phyloP scores from a whole-genome alignment of 1,140 invertebrate species.

The Pachyrhynchus sulphureomaculatus region DNA sequence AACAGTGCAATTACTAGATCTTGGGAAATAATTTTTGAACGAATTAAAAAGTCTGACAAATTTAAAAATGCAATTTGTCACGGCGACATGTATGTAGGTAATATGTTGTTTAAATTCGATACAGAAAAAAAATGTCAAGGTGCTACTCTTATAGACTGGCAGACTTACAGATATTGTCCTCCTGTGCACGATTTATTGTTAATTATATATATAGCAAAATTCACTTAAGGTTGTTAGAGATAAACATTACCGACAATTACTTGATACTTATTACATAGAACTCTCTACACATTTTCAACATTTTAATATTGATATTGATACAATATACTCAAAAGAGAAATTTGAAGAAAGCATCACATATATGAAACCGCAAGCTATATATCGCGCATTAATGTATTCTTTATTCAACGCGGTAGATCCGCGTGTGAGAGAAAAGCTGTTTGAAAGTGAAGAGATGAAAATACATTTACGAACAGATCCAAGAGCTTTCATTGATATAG shows the following conservation, averaged over 20 bases:
- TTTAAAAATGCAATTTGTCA: slow-evolving; percentile 52
- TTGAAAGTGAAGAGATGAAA: not conserved
- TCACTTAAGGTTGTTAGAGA: slow-evolving; percentile 42
- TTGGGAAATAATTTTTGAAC: not conserved
- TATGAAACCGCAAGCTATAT: slow-evolving; percentile 16
- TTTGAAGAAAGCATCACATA: no score
- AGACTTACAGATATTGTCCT: slow-evolving; percentile 57
- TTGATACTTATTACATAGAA: no score
- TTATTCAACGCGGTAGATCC: not conserved
- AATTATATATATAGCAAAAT: slow-evolving; percentile 50
- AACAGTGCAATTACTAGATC: no score
- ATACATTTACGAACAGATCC: not conserved
- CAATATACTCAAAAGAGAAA: no score
- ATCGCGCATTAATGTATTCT: slow-evolving; percentile 1
- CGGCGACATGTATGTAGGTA: no score
- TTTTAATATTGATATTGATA: slow-evolving; percentile 19
- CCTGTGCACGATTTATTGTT: slow-evolving; percentile 55
- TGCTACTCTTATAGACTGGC: slow-evolving; percentile 55
- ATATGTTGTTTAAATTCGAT: slow-evolving; percentile 54
- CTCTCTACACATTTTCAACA: no score
- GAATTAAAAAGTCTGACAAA: no score
- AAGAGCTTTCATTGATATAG: no score
- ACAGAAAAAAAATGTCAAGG: slow-evolving; percentile 47
- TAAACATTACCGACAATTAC: slow-evolving; percentile 44
- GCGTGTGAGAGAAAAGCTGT: not conserved